These are phyloP conservation scores for Ephialtes manifestator DNA, from an alignment of 2,888 invertebrate species.

Conservation along the genomic window DNA sequence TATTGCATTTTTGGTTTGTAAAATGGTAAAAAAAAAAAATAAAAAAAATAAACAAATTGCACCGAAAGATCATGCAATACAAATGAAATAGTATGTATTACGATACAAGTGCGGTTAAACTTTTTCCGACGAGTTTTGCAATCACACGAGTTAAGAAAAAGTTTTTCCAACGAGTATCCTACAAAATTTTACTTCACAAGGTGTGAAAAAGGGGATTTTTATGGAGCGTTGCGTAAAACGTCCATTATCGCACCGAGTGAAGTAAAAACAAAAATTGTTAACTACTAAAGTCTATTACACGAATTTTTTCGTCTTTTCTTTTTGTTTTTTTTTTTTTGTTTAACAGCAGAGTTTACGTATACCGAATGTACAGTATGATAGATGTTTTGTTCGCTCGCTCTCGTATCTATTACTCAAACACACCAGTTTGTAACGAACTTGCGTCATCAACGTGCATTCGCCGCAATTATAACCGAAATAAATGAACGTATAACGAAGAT, in stretches of 20 bases:
- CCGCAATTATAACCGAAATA: conserved; percentile 49
- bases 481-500: conserved; percentile 65
- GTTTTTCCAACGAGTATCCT: too few species aligned
- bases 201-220: too few species aligned
- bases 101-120: too few species aligned
- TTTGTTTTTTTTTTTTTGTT: conserved; percentile 29
- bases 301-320: conserved; percentile 44
- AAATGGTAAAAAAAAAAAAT: conserved; percentile 70
- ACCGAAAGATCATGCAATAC: conserved; percentile 73
- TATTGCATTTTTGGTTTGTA: conserved; percentile 75
- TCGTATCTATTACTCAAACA: conserved; percentile 52
- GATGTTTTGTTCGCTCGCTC: conserved; percentile 41
- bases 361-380: conserved; percentile 55
- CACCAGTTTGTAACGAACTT: conserved; percentile 55
- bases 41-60: conserved; percentile 73
- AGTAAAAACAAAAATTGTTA: conserved; percentile 32
- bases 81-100: conserved; percentile 24
- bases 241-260: too few species aligned
- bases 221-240: too few species aligned
- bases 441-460: conserved; percentile 54
- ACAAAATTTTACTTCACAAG: too few species aligned
- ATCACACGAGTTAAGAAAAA: too few species aligned
- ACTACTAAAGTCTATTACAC: conserved; percentile 53
- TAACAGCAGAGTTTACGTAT: conserved; percentile 54
- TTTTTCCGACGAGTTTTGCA: too few species aligned